A percentile compares a stretch with the other conserved stretches of the same genome.
phyloP scores from a whole-genome alignment of 23 tunicate genomes.

The Ciona savignyi region DNA sequence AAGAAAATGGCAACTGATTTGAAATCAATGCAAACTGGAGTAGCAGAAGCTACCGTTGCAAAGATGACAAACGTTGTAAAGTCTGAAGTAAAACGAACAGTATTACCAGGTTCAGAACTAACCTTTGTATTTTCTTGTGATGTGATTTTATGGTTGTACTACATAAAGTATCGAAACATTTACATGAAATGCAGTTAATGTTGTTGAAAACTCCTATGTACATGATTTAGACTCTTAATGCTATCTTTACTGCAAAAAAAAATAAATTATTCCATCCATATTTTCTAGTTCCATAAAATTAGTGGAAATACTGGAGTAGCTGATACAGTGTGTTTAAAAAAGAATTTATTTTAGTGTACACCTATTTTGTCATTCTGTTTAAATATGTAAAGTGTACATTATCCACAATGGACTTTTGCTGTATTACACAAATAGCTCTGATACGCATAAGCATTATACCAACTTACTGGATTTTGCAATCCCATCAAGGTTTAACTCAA shows the following conservation, averaged over 20 bases:
- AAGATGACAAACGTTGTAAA: constrained; percentile 55
- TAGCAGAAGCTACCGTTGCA: constrained; percentile 33
- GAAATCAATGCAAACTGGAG: constrained; percentile 25
- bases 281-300: neutral
- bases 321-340: neutral
- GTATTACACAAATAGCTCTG: too few relatives aligned
- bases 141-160: neutral
- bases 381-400: too few relatives aligned
- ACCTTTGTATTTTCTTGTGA: too few relatives aligned
- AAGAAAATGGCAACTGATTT: constrained; percentile 34
- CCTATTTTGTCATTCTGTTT: neutral
- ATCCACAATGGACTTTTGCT: too few relatives aligned
- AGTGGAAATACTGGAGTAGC: neutral
- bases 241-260: neutral
- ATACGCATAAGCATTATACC: too few relatives aligned
- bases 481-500: too few relatives aligned
- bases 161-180: too few relatives aligned
- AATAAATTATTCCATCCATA: constrained; percentile 4
- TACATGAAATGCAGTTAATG: too few relatives aligned
- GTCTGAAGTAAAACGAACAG: constrained; percentile 52
- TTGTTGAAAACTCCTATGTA: too few relatives aligned
- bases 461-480: too few relatives aligned
- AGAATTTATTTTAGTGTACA: neutral
- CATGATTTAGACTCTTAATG: too few relatives aligned
- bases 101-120: constrained; percentile 78